Conservation (phyloP, 2,113 vertebrate genomes). For the Stegastes partitus region DNA sequence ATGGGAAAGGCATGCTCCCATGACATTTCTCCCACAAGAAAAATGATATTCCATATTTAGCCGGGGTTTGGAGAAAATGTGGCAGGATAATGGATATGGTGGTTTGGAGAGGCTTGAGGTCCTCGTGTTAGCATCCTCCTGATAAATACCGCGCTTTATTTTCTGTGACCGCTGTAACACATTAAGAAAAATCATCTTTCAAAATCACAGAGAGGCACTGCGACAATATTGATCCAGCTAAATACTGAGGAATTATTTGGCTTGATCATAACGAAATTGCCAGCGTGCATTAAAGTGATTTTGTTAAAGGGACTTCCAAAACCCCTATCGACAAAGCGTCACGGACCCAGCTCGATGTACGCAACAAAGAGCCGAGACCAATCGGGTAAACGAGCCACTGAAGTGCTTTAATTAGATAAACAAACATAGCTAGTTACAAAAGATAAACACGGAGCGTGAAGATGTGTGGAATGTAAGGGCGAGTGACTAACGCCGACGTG, state of each 20-base stretch:
- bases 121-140: constrained; percentile 51
- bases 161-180: constrained; percentile 40
- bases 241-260: constrained; percentile 40
- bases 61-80: constrained; percentile 71
- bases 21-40: constrained; percentile 81
- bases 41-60: constrained; percentile 81
- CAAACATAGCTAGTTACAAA: not conserved
- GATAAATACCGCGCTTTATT: constrained; percentile 68
- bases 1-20: constrained; percentile 75
- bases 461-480: too few species aligned
- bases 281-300: constrained; percentile 26
- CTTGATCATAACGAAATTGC: constrained; percentile 49
- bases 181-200: constrained; percentile 55
- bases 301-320: constrained; percentile 6
- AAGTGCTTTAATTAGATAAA: not conserved
- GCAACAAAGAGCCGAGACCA: not conserved
- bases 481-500: too few species aligned
- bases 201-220: constrained; percentile 15
- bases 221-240: constrained; percentile 36
- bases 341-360: not conserved
- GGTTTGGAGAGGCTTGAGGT: constrained; percentile 55
- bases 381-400: too few species aligned
- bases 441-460: not conserved
- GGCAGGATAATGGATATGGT: constrained; percentile 75
- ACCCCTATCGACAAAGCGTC: not conserved